phyloP scores from a whole-genome alignment of 92 coral and sea anemone genomes.

The Bergia sp. region DNA sequence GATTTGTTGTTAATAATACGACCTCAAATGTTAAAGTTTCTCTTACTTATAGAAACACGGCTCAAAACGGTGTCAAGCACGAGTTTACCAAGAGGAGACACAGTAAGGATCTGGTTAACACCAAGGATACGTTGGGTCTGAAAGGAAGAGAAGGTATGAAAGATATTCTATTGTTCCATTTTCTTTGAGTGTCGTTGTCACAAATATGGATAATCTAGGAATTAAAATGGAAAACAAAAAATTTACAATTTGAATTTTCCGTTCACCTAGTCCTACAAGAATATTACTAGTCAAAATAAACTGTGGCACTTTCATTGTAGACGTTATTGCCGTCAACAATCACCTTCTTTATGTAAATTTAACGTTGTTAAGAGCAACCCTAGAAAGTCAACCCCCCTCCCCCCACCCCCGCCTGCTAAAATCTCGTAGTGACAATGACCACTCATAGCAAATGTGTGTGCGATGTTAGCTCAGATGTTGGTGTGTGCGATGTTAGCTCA shows the following conservation, averaged over 20 bases:
- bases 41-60: conserved; percentile 53
- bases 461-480: no score
- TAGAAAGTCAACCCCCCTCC: no score
- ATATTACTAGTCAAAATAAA: no score
- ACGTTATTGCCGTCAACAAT: no score
- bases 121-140: conserved; percentile 81
- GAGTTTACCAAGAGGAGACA: conserved; percentile 83
- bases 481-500: no score
- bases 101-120: conserved; percentile 75
- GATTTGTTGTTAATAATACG: no score
- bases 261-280: no score
- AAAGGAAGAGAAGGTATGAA: conserved; percentile 91
- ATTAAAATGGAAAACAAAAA: neutral
- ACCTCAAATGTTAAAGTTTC: neutral
- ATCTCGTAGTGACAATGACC: no score
- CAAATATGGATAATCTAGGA: neutral
- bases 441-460: no score
- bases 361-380: no score
- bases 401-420: no score
- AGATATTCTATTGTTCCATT: neutral
- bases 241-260: neutral
- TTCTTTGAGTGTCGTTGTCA: neutral
- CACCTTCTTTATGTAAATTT: no score
- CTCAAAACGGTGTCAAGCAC: conserved; percentile 68
- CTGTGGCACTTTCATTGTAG: neutral